These are phyloP conservation scores for Drosophila bipectinata DNA, from an alignment of 1,140 invertebrate genomes.

Conservation along the genomic window DNA sequence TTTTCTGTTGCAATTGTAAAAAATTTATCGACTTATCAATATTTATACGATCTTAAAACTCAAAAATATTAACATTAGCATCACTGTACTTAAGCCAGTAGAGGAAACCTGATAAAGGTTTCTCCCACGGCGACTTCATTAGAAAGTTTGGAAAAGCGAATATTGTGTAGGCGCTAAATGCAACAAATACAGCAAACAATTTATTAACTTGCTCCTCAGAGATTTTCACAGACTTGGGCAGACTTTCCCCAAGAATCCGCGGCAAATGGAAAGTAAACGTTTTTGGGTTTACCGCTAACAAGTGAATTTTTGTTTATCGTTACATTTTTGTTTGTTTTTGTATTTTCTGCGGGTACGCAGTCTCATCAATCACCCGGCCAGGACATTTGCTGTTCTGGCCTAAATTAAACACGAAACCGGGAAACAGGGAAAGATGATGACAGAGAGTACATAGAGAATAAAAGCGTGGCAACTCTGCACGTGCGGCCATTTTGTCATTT, in stretches of 20 bases:
- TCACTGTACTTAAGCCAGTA: constrained; percentile 8
- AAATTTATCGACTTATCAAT: no score
- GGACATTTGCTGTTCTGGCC: constrained; percentile 43
- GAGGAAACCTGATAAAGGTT: constrained; percentile 35
- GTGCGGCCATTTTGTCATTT: constrained; percentile 44
- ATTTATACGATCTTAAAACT: neutral
- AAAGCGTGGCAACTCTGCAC: constrained; percentile 9
- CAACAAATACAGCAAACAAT: constrained; percentile 50
- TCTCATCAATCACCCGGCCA: constrained; percentile 61
- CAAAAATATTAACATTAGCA: neutral
- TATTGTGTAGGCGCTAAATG: constrained; percentile 45
- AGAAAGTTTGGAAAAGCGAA: constrained; percentile 30
- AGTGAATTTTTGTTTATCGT: constrained; percentile 48
- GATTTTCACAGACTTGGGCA: constrained; percentile 35
- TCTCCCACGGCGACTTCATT: constrained; percentile 46
- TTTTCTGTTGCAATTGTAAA: neutral
- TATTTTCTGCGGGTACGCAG: constrained; percentile 6
- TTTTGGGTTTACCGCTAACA: constrained; percentile 60
- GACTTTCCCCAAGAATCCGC: neutral
- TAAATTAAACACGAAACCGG: constrained; percentile 33
- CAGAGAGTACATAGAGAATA: neutral
- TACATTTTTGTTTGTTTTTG: neutral
- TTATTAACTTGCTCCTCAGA: constrained; percentile 42
- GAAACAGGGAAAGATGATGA: neutral
- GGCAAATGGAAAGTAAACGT: constrained; percentile 22